Base-by-base conservation (phyloP, 2,113 vertebrate species). In the Phoenicopterus ruber region DNA sequence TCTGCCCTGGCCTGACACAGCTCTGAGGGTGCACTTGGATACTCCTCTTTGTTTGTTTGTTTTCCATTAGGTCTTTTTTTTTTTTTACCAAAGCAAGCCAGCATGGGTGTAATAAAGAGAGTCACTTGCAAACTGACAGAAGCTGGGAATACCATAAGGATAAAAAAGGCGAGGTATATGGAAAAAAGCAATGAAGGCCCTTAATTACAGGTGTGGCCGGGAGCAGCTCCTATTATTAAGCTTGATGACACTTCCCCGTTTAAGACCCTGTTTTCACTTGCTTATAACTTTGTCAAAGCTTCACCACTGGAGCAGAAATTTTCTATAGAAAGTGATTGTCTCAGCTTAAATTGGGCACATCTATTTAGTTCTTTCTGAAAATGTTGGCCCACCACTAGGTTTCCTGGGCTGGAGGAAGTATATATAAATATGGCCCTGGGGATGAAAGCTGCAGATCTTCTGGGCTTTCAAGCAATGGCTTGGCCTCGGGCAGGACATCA, bases 141-240 rank as follows among this genome's bases (percentile, higher is more conserved):
- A 83, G 78, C 44, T 80, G 70, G 78, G 74, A 95, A 90, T 76
- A 89, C 58, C 78, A 88, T 0, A 0, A 86, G 71, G 87, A 82
- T 90, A 77, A 90, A 92, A 91, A 96, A 94, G 71, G 87, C 2
- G 29, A 94, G 40, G 49, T 80, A 54, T 54, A 92, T 82, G 84
- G 91, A 73, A 87, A 95, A 96, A 95, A 90, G 11, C 91, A 96
- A 85, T 93, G 82, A 96, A 94, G 62, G 59, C 2, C 2, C 22
- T 89, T 96, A 96, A 96, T 96, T 90, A 95, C 42, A 94, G 93
- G 93, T 66, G 93, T 94, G 90, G 82, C 66, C 36, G 76, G 70
- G 36, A 94, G 81, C 58, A 82, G 62, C 49, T 96, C 49, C 94
- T 95, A 9, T 95, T 90, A 96, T 88, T 96, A 94, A 91, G 22